phyloP scores from a whole-genome alignment of 2,113 vertebrate genomes.

The Potamarius usumacintae region DNA sequence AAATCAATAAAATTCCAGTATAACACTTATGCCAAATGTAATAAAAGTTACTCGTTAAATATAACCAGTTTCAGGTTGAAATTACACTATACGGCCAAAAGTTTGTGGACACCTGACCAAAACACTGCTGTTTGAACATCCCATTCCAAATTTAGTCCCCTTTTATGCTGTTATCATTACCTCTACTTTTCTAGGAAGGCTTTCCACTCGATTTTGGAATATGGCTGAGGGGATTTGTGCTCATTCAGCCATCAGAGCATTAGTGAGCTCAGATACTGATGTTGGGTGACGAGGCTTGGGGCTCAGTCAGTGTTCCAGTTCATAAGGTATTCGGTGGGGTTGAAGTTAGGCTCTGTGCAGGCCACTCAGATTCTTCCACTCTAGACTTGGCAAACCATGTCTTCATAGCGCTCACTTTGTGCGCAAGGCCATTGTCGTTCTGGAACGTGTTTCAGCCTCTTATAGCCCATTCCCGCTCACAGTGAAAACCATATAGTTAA shows the following conservation, averaged over 20 bases:
- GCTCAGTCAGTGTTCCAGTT: background rate
- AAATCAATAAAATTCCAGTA: background rate
- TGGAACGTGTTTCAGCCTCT: background rate
- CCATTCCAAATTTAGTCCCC: background rate
- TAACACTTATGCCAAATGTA: background rate
- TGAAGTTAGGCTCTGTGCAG: background rate
- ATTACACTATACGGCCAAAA: background rate
- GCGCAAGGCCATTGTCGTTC: background rate
- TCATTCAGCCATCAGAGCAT: background rate
- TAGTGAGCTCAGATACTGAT: background rate
- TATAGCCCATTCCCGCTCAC: too few species aligned
- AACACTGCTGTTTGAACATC: background rate
- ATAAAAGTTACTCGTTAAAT: background rate
- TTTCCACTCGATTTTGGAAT: background rate
- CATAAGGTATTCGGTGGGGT: background rate
- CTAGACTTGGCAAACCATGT: background rate
- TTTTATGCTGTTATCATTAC: background rate
- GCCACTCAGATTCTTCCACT: background rate
- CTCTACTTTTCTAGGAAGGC: background rate
- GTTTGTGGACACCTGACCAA: background rate
- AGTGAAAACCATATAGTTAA: too few species aligned
- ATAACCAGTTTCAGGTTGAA: background rate
- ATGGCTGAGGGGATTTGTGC: background rate
- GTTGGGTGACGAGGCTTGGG: background rate
- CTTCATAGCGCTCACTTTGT: background rate